phyloP scores from a whole-genome alignment of 2,888 invertebrate genomes.

The Drosophila paracracens region DNA sequence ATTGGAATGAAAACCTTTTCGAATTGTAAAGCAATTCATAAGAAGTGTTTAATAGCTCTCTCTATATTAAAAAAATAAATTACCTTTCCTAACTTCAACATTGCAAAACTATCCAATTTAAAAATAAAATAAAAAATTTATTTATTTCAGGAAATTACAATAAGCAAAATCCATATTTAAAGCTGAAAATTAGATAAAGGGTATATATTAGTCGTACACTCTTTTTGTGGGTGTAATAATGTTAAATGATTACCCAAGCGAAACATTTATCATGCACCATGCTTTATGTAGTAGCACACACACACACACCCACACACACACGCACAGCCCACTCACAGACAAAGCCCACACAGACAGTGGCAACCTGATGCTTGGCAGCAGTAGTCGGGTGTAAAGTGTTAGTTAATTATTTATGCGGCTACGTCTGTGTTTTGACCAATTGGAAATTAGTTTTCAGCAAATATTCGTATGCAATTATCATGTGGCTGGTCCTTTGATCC shows the following conservation, averaged over 20 bases:
- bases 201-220: constrained; percentile 2
- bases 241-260: constrained; percentile 31
- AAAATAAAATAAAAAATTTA: neutral
- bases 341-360: neutral
- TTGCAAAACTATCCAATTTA: neutral
- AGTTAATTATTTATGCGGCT: constrained; percentile 55
- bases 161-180: neutral
- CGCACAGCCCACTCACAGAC: neutral
- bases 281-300: constrained; percentile 12
- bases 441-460: constrained; percentile 61
- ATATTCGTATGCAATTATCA: constrained; percentile 28
- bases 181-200: neutral
- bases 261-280: constrained; percentile 36
- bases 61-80: no score
- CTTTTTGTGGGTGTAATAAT: neutral
- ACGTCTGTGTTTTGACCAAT: constrained; percentile 46
- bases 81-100: neutral
- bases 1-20: neutral
- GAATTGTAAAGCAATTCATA: neutral
- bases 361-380: constrained; percentile 14
- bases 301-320: neutral
- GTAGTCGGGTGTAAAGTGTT: constrained; percentile 49
- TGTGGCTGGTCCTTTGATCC: constrained; percentile 7
- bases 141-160: neutral
- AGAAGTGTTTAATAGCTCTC: neutral